phyloP scores from a whole-genome alignment of 2,113 vertebrate species.

The Nicator chloris region DNA sequence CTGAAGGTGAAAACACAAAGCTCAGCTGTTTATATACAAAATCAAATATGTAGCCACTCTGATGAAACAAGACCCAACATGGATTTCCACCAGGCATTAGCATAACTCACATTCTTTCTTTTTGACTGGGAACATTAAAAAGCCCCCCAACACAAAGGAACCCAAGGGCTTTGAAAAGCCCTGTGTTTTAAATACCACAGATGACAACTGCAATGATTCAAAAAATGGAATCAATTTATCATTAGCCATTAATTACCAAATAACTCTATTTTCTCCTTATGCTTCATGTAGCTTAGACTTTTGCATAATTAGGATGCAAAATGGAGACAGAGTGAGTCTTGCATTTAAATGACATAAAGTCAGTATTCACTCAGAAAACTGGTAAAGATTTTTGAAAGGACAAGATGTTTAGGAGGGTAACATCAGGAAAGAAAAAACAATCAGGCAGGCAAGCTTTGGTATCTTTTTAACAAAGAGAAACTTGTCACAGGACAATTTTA shows the following conservation, averaged over 20 bases:
- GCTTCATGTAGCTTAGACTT: conserved; percentile 41
- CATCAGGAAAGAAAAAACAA: background rate
- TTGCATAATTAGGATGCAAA: conserved; percentile 42
- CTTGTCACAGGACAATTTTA: conserved; percentile 38
- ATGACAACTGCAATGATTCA: conserved; percentile 38
- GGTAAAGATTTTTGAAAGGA: background rate
- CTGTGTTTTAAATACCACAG: background rate
- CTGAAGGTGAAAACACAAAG: background rate
- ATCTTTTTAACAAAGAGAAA: background rate
- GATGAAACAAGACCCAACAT: conserved; percentile 23
- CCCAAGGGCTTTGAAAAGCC: background rate
- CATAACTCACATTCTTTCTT: background rate
- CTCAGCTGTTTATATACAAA: conserved; percentile 42
- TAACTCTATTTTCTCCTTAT: conserved; percentile 54
- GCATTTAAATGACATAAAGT: conserved; percentile 23
- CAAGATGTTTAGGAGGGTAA: background rate
- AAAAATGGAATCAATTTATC: conserved; percentile 51
- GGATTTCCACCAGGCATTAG: background rate
- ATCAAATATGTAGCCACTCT: conserved; percentile 2
- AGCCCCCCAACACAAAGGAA: background rate
- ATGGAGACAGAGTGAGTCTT: conserved; percentile 11
- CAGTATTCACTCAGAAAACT: background rate
- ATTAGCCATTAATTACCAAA: conserved; percentile 55
- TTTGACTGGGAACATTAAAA: background rate
- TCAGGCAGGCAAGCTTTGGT: background rate